A percentile compares a stretch with the other conserved stretches of the same genome.
Evolutionary conservation across 2,888 invertebrate species (phyloP).

Genomic region (Dromius quadrimaculatus): DNA sequence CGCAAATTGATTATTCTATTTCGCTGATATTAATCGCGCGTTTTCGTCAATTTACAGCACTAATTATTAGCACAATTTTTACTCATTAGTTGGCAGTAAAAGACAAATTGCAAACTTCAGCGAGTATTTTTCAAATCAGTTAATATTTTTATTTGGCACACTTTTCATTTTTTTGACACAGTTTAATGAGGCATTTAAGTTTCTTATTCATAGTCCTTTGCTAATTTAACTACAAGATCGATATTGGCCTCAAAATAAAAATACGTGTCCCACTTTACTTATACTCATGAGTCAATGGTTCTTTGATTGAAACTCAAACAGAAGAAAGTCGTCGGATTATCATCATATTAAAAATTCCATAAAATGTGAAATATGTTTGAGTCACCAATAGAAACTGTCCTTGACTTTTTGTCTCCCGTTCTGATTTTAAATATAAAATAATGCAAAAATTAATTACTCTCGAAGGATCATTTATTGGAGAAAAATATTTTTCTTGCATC

Average conservation of each 20-base stretch:
- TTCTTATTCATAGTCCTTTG: slow-evolving; percentile 9
- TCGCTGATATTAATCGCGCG: too few species aligned
- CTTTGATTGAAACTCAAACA: slow-evolving; percentile 4
- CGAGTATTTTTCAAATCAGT: too few species aligned
- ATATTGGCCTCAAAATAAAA: slow-evolving; percentile 31
- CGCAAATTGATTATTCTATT: too few species aligned
- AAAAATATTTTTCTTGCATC: slow-evolving; percentile 5
- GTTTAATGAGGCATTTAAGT: slow-evolving; percentile 17
- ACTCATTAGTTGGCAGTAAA: too few species aligned
- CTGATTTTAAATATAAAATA: slow-evolving; percentile 11
- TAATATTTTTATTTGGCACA: neutral
- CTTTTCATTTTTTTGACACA: neutral
- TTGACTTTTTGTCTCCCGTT: slow-evolving; percentile 36
- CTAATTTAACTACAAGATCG: slow-evolving; percentile 15
- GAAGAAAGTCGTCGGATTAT: neutral
- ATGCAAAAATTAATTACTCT: neutral
- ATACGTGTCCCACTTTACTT: slow-evolving; percentile 29
- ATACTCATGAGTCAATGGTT: slow-evolving; percentile 9
- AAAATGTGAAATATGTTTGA: slow-evolving; percentile 8
- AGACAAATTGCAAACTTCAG: too few species aligned
- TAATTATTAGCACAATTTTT: too few species aligned
- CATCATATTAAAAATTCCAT: slow-evolving; percentile 8
- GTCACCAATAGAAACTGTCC: slow-evolving; percentile 11
- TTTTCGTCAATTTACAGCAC: too few species aligned
- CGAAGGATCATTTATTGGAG: neutral